Percentiles rank a stretch among this genome's conserved stretches.
phyloP scores from a whole-genome alignment of 2,113 vertebrate genomes.

The Gallinago jamesoni region DNA sequence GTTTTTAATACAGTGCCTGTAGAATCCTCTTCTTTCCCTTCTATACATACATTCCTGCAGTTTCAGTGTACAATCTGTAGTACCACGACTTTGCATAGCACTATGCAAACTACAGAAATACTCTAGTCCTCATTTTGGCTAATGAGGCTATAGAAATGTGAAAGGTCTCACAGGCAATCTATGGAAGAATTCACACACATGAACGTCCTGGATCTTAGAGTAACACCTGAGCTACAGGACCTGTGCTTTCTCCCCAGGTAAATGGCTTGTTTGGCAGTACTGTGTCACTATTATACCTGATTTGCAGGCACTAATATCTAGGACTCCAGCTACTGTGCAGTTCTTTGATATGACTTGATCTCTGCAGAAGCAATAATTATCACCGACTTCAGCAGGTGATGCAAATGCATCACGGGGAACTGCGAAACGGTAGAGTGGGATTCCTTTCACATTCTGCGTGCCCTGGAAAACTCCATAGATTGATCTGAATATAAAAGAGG shows the following conservation, averaged over 20 bases:
- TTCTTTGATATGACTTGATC: conserved; percentile 69
- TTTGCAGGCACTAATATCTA: conserved; percentile 85
- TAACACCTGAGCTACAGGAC: not conserved
- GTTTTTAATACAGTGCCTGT: not conserved
- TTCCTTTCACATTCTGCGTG: conserved; percentile 80
- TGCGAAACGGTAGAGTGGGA: conserved; percentile 84
- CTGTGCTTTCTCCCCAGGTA: not conserved
- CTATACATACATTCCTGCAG: not conserved
- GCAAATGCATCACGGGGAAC: conserved; percentile 82
- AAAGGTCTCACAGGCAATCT: not conserved
- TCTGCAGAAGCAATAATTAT: conserved; percentile 88
- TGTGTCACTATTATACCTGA: conserved; percentile 50
- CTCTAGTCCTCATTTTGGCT: not conserved
- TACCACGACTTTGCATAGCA: not conserved
- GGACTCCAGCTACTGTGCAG: conserved; percentile 82
- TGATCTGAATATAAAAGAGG: conserved; percentile 77
- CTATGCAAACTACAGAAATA: not conserved
- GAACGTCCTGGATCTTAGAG: not conserved
- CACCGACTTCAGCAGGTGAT: conserved; percentile 77
- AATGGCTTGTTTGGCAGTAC: not conserved
- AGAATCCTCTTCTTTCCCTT: not conserved
- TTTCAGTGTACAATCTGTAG: not conserved
- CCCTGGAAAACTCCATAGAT: conserved; percentile 80
- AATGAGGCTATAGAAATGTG: not conserved
- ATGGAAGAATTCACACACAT: not conserved